phyloP scores from a whole-genome alignment of 1,140 invertebrate species.

The Hydropsyche tenuis region DNA sequence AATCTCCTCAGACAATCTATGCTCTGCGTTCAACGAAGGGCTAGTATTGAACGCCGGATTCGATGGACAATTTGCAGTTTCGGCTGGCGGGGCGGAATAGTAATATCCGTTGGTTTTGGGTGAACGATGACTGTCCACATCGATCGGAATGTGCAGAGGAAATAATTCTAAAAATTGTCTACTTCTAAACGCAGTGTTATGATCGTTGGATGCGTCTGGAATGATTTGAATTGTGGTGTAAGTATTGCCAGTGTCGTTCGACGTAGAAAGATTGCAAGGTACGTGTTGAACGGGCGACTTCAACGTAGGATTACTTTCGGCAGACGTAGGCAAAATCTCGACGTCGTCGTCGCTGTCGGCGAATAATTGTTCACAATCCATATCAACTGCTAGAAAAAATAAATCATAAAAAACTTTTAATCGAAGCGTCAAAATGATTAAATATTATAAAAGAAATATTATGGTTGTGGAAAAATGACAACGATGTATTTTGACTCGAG shows the following conservation, averaged over 20 bases:
- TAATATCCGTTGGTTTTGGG: too few relatives aligned
- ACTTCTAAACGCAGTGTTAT: background rate
- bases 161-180: background rate
- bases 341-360: constrained; percentile 62
- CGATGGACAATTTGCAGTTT: background rate
- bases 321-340: constrained; percentile 54
- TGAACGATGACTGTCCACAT: too few relatives aligned
- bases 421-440: too few relatives aligned
- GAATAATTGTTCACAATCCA: constrained; percentile 62
- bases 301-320: background rate
- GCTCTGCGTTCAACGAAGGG: background rate
- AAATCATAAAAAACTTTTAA: background rate
- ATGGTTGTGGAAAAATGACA: too few relatives aligned
- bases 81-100: background rate
- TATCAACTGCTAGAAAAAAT: constrained; percentile 55
- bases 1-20: background rate
- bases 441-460: too few relatives aligned
- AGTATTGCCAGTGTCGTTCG: constrained; percentile 13
- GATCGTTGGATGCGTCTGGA: background rate
- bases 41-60: background rate
- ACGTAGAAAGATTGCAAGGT: constrained; percentile 41
- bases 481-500: too few relatives aligned
- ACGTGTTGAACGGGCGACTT: constrained; percentile 39
- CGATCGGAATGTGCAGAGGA: constrained; percentile 23
- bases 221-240: background rate